Evolutionary conservation across 2,113 vertebrate species (phyloP).

Genomic region (Eulacestoma nigropectus): DNA sequence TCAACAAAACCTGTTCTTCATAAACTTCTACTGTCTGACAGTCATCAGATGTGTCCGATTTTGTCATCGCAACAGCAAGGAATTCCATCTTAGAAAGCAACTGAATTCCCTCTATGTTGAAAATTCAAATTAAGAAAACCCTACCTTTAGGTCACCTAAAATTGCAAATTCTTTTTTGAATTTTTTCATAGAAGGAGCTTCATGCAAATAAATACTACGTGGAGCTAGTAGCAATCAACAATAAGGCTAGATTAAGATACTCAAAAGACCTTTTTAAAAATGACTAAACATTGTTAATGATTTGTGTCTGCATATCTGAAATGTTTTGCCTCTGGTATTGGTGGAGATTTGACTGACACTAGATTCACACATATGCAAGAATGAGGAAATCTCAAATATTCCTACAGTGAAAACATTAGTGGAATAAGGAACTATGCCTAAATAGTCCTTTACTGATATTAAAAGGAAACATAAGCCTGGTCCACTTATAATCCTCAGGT

Average conservation of each 20-base stretch:
- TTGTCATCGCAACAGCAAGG: not conserved
- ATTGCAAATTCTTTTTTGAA: not conserved
- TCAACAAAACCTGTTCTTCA: not conserved
- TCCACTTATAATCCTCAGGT: not conserved
- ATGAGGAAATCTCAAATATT: not conserved
- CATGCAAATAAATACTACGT: not conserved
- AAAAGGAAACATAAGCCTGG: not conserved
- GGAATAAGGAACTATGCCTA: not conserved
- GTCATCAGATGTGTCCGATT: not conserved
- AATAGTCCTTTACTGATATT: not conserved
- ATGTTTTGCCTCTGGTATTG: not conserved
- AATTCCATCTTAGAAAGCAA: not conserved
- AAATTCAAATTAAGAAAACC: not conserved
- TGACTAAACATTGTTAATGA: not conserved
- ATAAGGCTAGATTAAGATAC: not conserved
- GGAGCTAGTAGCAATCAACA: not conserved
- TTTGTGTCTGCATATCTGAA: not conserved
- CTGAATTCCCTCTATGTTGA: not conserved
- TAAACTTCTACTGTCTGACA: not conserved
- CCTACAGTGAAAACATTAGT: not conserved
- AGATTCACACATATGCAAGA: not conserved
- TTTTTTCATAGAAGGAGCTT: not conserved
- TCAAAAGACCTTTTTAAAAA: not conserved
- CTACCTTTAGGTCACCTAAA: not conserved
- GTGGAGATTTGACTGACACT: not conserved